These are phyloP conservation scores for Hydraecia micacea DNA, from an alignment of 2,888 invertebrate genomes.

Conservation along the genomic window DNA sequence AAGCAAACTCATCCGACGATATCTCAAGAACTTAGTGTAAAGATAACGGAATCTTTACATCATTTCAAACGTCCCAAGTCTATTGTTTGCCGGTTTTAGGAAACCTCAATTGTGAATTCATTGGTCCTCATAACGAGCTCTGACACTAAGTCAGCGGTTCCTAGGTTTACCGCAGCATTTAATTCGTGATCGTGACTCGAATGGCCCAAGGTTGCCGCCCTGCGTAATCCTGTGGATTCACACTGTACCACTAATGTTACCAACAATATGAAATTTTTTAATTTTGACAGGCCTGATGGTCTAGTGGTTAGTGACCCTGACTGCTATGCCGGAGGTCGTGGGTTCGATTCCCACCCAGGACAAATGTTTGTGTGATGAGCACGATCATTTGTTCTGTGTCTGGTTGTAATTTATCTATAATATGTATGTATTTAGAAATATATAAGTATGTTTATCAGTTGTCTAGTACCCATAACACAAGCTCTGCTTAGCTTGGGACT, in stretches of 20 bases:
- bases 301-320: too few species aligned
- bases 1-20: background rate
- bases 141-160: constrained; percentile 35
- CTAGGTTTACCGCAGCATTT: constrained; percentile 45
- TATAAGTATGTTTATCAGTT: too few species aligned
- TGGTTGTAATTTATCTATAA: too few species aligned
- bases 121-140: constrained; percentile 29
- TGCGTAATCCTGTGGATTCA: constrained; percentile 55
- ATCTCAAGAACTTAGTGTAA: constrained; percentile 13
- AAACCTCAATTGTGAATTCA: constrained; percentile 40
- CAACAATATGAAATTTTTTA: constrained; percentile 9
- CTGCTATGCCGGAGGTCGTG: too few species aligned
- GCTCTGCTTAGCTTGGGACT: too few species aligned
- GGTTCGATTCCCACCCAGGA: too few species aligned
- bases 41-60: constrained; percentile 15
- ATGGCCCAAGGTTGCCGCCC: constrained; percentile 44
- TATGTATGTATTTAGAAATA: too few species aligned
- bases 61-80: constrained; percentile 12
- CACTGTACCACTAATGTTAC: constrained; percentile 27
- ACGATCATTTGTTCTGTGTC: too few species aligned
- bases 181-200: constrained; percentile 34
- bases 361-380: too few species aligned
- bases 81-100: constrained; percentile 27
- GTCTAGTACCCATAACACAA: too few species aligned
- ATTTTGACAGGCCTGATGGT: too few species aligned